Evolutionary conservation across 2,113 vertebrate species (phyloP), one percentile per base, ranked within the genome.

Genomic region (Serranochromis macrocephalus): DNA sequence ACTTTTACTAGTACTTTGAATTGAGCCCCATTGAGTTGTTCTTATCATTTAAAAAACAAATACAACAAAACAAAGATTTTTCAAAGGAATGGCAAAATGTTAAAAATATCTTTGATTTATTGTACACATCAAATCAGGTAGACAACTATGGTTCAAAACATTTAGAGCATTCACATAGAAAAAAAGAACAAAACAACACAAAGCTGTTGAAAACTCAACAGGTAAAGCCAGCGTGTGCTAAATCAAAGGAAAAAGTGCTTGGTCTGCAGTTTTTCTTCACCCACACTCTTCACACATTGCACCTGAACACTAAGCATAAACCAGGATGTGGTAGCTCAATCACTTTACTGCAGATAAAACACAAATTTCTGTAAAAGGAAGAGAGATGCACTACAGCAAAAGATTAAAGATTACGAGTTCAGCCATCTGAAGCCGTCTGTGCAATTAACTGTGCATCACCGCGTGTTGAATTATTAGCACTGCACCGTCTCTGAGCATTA

Each of bases 271-370:
- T 86, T 87, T 80, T 57, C 24, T 3, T 78, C 29, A n/a, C 13
- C 3, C 12, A 10, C 21, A 71, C 9, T 12, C 5, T 9, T 53
- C 13, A 53, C 45, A 66, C 63, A 24, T 45, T 9, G 61, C 24
- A 85, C 26, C 33, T 38, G 33, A 53, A 45, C 10, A 36, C 2
- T 7, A 0, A 8, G 36, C 58, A 49, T 53, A 12, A 73, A n/a
- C n/a, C 92, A 94, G 91, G 90, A 94, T 91, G 94, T 94, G 94
- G 94, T 93, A 9, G 36, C 78, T 66, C 12, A 54, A 1, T 40
- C 42, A 36, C 16, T 5, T 85, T 89, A 88, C 49, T 85, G 92
- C 71, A 88, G 45, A 89, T 47, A 75, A 89, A 91, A 87, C 19
- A 5, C 5, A 17, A 3, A 75, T 83, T 71, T 91, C 4, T n/a